Base-by-base conservation (phyloP, 2,888 invertebrate species). In the Rhamphomyia laevipes region DNA sequence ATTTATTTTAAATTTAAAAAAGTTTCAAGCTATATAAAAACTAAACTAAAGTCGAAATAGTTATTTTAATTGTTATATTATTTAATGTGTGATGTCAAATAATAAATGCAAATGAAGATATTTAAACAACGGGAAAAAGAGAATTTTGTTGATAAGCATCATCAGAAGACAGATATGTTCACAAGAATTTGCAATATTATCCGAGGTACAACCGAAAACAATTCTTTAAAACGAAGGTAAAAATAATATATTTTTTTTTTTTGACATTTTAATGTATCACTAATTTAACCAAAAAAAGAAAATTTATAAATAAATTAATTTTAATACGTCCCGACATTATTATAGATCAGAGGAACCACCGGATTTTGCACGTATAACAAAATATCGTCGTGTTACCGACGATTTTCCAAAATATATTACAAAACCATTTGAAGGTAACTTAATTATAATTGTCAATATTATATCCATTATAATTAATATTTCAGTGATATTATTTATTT, bases 381-480 rank as follows among this genome's bases (percentile, higher is more conserved):
- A 67, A 54, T 60, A 64, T 51, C 59, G 63, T 15, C 62, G 59
- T 42, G 61, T 65, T 27, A 61, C 60, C 10, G 61, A 60, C 51
- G 59, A 57, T 38, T 63, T 63, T 53, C 62, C 62, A 11, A 60
- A 62, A 56, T 53, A 62, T 51, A 63, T 62, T 42, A 54, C 57
- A 37, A 58, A 58, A 44, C 53, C 58, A 18, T 53, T 59, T 45
- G 65, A 65, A 57, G 64, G 59, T 60, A 50, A n/a, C n/a, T n/a
- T n/a, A n/a, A n/a, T n/a, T 51, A 42, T 48, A 41, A n/a, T 42
- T 33, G 30, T n/a, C n/a, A n/a, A n/a, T n/a, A 38, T 45, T 49
- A 50, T 49, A 27, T 18, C 18, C 43, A 40, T 44, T 16, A 11
- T 17, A 40, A 2, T 40, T 4, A 33, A 13, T 18, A 18, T 40